These are phyloP conservation scores for Heliconius aoede DNA, from an alignment of 2,888 invertebrate genomes.

Conservation along the genomic window DNA sequence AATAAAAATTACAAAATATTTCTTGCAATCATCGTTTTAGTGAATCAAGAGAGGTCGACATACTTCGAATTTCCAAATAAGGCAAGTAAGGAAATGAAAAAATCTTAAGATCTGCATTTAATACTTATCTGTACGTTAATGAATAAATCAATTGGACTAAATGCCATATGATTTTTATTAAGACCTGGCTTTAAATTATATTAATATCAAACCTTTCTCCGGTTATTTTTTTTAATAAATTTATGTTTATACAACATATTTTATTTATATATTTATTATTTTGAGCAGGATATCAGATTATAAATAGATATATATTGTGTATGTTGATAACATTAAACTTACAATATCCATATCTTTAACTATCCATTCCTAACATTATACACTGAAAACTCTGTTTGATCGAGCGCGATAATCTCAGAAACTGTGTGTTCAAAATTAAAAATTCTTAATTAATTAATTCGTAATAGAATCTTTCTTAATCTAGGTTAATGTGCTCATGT, in stretches of 20 bases:
- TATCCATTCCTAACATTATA: too few relatives aligned
- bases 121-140: constrained; percentile 19
- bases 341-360: too few relatives aligned
- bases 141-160: constrained; percentile 31
- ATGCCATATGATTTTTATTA: constrained; percentile 12
- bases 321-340: too few relatives aligned
- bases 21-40: constrained; percentile 1
- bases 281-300: too few relatives aligned
- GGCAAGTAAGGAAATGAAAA: constrained; percentile 26
- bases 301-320: neutral
- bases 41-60: constrained; percentile 16
- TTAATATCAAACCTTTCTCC: neutral
- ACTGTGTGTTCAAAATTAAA: too few relatives aligned
- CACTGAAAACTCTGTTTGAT: too few relatives aligned
- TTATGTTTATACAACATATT: neutral
- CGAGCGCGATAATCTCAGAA: too few relatives aligned
- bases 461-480: too few relatives aligned
- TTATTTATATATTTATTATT: too few relatives aligned
- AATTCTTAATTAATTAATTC: too few relatives aligned
- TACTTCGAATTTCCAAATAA: constrained; percentile 20
- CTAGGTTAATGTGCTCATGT: too few relatives aligned
- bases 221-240: neutral
- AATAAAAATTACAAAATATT: neutral
- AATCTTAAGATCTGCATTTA: constrained; percentile 21
- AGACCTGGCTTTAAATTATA: neutral